A percentile compares a stretch with the other conserved stretches of the same genome.
phyloP scores from a whole-genome alignment of 1,140 invertebrate genomes.

The Euschistus heros region DNA sequence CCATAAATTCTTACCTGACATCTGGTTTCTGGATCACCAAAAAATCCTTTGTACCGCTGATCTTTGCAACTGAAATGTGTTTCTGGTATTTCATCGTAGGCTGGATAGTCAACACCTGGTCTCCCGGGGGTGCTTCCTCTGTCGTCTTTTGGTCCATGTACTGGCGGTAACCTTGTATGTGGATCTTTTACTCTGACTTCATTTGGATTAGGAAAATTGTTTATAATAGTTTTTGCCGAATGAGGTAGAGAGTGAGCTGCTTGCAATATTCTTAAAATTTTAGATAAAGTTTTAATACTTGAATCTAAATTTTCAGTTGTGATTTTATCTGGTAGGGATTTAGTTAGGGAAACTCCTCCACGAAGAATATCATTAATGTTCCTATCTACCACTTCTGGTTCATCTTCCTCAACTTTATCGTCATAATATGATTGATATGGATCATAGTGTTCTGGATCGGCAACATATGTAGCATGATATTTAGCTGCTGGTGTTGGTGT shows the following conservation, averaged over 20 bases:
- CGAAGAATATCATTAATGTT: conserved; percentile 19
- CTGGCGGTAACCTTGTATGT: not conserved
- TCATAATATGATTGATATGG: conserved; percentile 3
- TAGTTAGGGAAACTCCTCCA: conserved; percentile 31
- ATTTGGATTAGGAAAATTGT: conserved; percentile 17
- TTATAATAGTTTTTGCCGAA: conserved; percentile 17
- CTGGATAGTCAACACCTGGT: conserved; percentile 73
- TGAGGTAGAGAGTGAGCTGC: conserved; percentile 25
- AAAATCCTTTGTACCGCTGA: conserved; percentile 81
- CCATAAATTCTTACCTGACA: conserved; percentile 52
- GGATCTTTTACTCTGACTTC: not conserved
- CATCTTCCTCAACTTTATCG: not conserved
- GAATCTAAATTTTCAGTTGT: conserved; percentile 63
- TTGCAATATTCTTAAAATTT: conserved; percentile 40
- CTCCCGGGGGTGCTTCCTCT: conserved; percentile 61
- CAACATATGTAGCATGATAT: conserved; percentile 18
- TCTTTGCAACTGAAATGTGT: conserved; percentile 72
- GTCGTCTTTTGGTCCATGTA: conserved; percentile 14
- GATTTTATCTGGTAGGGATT: conserved; percentile 58
- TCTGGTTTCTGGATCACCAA: conserved; percentile 72
- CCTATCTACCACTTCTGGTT: conserved; percentile 10
- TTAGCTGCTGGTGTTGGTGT: not conserved
- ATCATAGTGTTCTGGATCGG: not conserved
- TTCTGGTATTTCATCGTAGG: conserved; percentile 58
- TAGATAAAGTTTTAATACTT: conserved; percentile 61